Conservation (phyloP, 2,888 invertebrate species). For the Aleiodes testaceus region DNA sequence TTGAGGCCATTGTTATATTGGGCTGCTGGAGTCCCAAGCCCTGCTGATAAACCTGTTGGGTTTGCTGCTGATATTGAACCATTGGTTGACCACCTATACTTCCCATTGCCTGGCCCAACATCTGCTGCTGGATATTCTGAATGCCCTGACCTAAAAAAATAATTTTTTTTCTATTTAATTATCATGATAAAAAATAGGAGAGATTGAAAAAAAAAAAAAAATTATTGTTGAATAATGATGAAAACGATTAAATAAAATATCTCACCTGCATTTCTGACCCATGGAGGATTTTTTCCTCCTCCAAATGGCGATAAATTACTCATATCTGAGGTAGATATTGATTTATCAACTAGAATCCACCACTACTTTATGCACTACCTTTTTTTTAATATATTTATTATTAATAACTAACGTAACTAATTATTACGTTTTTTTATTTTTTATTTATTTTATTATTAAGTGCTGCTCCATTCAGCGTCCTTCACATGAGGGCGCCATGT, state of each 20-base stretch:
- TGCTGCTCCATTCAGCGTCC: conserved; percentile 61
- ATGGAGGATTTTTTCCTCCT: conserved; percentile 87
- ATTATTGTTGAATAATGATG: conserved; percentile 18
- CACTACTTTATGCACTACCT: conserved; percentile 1
- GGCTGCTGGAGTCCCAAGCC: conserved; percentile 79
- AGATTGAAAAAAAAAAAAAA: neutral
- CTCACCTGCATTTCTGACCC: conserved; percentile 80
- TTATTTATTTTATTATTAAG: conserved; percentile 16
- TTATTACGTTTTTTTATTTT: conserved; percentile 5
- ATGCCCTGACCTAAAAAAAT: conserved; percentile 74
- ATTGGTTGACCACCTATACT: conserved; percentile 81
- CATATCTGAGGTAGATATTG: conserved; percentile 62
- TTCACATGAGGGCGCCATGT: conserved; percentile 68
- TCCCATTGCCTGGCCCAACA: conserved; percentile 80
- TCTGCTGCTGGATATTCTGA: conserved; percentile 78
- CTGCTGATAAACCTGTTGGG: conserved; percentile 80
- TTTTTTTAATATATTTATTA: conserved; percentile 5
- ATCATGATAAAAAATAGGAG: neutral
- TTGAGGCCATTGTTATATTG: conserved; percentile 71
- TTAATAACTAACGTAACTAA: conserved; percentile 17
- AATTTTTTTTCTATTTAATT: neutral
- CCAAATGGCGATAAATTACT: conserved; percentile 76
- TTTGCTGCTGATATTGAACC: conserved; percentile 82
- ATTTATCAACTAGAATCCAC: conserved; percentile 18
- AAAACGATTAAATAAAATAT: neutral